Evolutionary conservation across 2,888 invertebrate species (phyloP).

Genomic region (Drosophila bunnanda): DNA sequence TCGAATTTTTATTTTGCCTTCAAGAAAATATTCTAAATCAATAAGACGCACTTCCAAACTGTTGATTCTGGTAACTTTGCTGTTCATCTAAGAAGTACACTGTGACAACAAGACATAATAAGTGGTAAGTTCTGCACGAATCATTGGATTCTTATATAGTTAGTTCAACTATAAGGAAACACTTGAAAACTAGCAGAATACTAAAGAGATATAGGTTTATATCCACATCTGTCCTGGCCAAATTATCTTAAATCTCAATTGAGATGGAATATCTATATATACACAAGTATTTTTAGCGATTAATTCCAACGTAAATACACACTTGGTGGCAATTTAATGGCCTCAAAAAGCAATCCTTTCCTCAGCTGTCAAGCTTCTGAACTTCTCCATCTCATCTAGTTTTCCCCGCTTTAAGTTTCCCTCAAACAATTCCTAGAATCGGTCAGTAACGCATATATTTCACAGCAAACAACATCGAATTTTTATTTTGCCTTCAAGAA

Average conservation of each 20-base stretch:
- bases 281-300: background rate
- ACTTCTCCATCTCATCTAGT: background rate
- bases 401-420: background rate
- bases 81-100: background rate
- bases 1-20: background rate
- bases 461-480: no score
- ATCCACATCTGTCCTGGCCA: conserved; percentile 33
- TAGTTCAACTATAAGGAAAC: background rate
- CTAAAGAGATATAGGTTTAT: background rate
- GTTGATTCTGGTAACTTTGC: background rate
- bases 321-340: background rate
- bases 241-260: conserved; percentile 29
- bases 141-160: no score
- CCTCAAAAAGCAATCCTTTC: conserved; percentile 1
- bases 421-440: background rate
- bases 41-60: background rate
- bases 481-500: background rate
- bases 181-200: no score
- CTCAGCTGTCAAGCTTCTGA: background rate
- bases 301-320: conserved; percentile 9
- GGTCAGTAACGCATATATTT: background rate
- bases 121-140: background rate
- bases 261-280: conserved; percentile 2
- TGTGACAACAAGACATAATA: background rate
- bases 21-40: background rate